Evolutionary conservation across 2,888 invertebrate species (phyloP), one percentile per base, ranked within the genome.

Genomic region (Deroplatys truncata): DNA sequence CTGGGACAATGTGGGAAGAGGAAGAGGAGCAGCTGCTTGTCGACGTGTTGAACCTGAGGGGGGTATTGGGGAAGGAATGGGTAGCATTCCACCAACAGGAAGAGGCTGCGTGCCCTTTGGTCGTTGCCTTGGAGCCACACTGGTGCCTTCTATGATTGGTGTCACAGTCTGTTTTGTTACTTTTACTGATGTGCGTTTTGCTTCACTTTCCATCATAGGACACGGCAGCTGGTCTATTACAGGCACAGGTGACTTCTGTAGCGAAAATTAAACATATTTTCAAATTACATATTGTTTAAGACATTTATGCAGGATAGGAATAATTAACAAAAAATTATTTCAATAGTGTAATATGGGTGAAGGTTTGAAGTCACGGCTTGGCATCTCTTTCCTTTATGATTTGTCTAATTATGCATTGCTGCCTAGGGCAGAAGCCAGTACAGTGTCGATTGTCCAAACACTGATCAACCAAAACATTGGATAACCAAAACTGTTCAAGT

Each of bases 51-150:
- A 28, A 25, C 49, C 85, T 49, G 56, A 43, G n/a, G 56, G 35
- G 15, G 84, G 82, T 15, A 84, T 82, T 10, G 82, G 89, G 7
- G 89, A 88, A 29, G 91, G 92, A 84, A 92, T 90, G 28, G 92
- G 92, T 28, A 92, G 90, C 89, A 91, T 91, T 16, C 92, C 91
- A 28, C 91, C 91, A 35, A 89, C 90, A 90, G 91, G 86, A 20
- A 90, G 90, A 86, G 90, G 91, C 92, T 89, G 91, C 91, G 85
- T 93, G 56, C 96, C 97, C 93, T 97, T 97, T 16, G 98, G 98
- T 91, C 98, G 94, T 93, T 97, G 97, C 88, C 98, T 94, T 5
- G 98, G 98, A 88, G 96, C 97, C 35, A 98, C 97, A 91, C 97
- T 97, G 3, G 98, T 98, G 89, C 96, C 96, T 92, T 97, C 96